Evolutionary conservation across 2,888 invertebrate species (phyloP).

Genomic region (Norana najaformis): DNA sequence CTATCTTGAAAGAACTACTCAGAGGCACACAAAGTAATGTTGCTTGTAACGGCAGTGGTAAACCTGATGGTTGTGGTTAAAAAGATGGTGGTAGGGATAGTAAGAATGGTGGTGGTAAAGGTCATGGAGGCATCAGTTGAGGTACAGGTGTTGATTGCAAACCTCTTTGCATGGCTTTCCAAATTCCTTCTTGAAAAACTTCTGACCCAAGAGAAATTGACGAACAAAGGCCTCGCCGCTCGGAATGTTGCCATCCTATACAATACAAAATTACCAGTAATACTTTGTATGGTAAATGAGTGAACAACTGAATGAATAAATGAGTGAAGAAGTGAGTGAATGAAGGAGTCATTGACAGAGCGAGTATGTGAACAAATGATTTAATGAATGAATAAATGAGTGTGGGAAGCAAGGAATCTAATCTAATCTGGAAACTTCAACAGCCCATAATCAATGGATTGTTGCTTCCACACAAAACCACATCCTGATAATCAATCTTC

Average conservation of each 20-base stretch:
- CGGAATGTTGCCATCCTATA: conserved; percentile 59
- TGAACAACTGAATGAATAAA: not conserved
- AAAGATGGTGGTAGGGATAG: not conserved
- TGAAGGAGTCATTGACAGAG: too few species aligned
- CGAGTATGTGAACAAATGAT: not conserved
- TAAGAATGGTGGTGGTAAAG: not conserved
- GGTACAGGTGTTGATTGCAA: conserved; percentile 22
- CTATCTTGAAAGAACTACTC: not conserved
- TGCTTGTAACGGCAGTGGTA: too few species aligned
- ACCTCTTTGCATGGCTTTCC: conserved; percentile 63
- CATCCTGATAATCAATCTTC: too few species aligned
- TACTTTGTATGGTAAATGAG: not conserved
- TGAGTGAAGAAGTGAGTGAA: not conserved
- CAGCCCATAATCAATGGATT: too few species aligned
- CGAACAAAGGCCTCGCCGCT: conserved; percentile 66
- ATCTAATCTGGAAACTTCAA: too few species aligned
- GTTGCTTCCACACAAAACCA: too few species aligned
- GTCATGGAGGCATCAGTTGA: too few species aligned
- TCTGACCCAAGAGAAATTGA: conserved; percentile 66
- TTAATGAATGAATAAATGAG: not conserved
- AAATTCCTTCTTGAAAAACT: conserved; percentile 64
- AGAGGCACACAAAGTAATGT: not conserved
- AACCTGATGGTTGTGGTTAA: too few species aligned
- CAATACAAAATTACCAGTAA: not conserved
- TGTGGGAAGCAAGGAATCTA: not conserved